phyloP scores from a whole-genome alignment of 2,113 vertebrate species.

The Pedionomus torquatus region DNA sequence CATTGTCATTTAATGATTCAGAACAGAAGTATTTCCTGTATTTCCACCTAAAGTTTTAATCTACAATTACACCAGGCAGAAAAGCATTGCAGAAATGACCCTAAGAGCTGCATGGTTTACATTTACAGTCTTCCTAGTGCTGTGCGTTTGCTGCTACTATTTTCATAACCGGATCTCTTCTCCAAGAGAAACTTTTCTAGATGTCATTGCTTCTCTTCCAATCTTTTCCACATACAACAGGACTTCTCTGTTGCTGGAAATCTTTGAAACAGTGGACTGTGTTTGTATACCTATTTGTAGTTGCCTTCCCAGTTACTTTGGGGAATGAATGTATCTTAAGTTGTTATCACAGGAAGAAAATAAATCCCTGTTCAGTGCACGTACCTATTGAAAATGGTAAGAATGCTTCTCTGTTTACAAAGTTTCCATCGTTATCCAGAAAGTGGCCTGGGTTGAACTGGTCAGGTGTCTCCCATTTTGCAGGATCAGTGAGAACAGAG shows the following conservation, averaged over 20 bases:
- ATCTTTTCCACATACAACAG: not conserved
- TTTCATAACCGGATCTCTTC: not conserved
- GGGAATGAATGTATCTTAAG: not conserved
- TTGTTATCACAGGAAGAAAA: not conserved
- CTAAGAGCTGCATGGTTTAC: not conserved
- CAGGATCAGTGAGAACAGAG: conserved; percentile 55
- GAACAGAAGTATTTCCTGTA: not conserved
- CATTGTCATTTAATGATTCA: not conserved
- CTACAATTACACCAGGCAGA: not conserved
- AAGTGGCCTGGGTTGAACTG: conserved; percentile 65
- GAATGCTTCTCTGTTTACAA: conserved; percentile 60
- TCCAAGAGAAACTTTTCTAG: not conserved
- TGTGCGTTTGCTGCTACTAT: not conserved
- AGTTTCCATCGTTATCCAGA: conserved; percentile 64
- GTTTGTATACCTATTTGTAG: not conserved
- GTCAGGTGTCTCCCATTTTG: conserved; percentile 57
- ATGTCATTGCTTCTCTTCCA: not conserved
- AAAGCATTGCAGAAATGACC: not conserved
- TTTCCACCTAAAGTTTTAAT: not conserved
- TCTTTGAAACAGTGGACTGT: not conserved
- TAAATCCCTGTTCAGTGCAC: not conserved
- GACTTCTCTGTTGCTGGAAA: not conserved
- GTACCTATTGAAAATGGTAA: conserved; percentile 60
- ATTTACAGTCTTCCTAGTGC: not conserved
- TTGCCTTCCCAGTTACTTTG: not conserved